Percentiles rank a stretch among this genome's conserved stretches.
Conservation (phyloP, 35 echinoderm and acorn worm genomes). For the Heliocidaris tuberculata region DNA sequence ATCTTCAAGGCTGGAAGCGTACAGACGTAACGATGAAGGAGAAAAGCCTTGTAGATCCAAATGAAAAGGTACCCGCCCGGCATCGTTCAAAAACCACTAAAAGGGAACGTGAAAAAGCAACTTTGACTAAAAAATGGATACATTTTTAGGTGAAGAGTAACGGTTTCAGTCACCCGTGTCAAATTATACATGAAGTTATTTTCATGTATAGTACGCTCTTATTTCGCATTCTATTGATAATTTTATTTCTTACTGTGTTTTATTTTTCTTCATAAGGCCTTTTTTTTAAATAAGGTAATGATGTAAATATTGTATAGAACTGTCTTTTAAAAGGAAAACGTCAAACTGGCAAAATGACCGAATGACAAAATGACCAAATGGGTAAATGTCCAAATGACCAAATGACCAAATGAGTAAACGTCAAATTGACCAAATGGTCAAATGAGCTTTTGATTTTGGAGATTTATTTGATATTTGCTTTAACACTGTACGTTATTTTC, state of each 20-base stretch:
- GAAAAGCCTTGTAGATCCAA: neutral
- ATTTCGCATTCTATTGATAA: too few relatives aligned
- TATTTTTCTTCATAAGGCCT: too few relatives aligned
- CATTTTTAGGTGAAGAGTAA: neutral
- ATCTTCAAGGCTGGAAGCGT: constrained; percentile 42
- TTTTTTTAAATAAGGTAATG: too few relatives aligned
- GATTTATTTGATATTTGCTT: too few relatives aligned
- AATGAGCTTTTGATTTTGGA: too few relatives aligned
- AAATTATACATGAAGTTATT: neutral
- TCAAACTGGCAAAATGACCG: too few relatives aligned
- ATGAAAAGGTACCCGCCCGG: neutral
- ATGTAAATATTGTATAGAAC: neutral
- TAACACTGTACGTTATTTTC: constrained; percentile 28
- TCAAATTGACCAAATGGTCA: too few relatives aligned
- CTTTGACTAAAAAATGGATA: neutral
- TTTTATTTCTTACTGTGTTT: too few relatives aligned
- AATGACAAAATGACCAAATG: too few relatives aligned
- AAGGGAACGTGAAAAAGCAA: neutral
- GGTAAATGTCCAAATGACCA: too few relatives aligned
- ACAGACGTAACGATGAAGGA: neutral
- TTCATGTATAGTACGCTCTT: neutral
- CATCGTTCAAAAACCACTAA: neutral
- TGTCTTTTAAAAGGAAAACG: constrained; percentile 9
- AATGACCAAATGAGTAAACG: too few relatives aligned
- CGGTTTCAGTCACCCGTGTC: constrained; percentile 13